A percentile compares a stretch with the other conserved stretches of the same genome.
Conservation (phyloP, 1,140 invertebrate species). For the Trypoxylus dichotomus region DNA sequence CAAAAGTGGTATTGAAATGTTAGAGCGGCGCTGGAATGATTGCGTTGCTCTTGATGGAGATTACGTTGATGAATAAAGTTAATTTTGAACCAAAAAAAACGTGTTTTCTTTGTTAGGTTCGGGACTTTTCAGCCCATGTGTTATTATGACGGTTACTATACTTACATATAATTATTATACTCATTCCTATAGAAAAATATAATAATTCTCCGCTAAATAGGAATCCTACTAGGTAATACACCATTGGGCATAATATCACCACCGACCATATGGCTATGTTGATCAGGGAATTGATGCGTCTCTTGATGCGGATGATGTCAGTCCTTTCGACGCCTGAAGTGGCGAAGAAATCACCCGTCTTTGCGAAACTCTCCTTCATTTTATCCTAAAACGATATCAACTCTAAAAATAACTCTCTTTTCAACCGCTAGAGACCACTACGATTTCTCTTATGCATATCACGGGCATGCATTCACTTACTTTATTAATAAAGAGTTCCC, state of each 20-base stretch:
- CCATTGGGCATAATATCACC: constrained; percentile 69
- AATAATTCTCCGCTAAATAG: constrained; percentile 72
- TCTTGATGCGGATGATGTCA: constrained; percentile 58
- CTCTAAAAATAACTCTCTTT: background rate
- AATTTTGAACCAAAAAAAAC: too few species aligned
- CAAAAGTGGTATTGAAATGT: too few species aligned
- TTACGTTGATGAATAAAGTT: too few species aligned
- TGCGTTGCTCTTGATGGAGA: too few species aligned
- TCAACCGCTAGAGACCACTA: too few species aligned
- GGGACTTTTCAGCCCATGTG: too few species aligned
- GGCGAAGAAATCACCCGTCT: constrained; percentile 81
- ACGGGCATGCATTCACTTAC: constrained; percentile 57
- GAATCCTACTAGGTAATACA: constrained; percentile 69
- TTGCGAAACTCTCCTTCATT: constrained; percentile 77
- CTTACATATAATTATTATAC: constrained; percentile 74
- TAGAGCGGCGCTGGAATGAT: too few species aligned
- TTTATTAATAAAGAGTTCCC: constrained; percentile 79
- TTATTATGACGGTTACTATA: too few species aligned
- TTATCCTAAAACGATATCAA: constrained; percentile 61
- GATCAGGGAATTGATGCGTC: constrained; percentile 67
- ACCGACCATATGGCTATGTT: constrained; percentile 73
- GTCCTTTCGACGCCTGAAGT: constrained; percentile 69
- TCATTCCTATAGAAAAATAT: constrained; percentile 68
- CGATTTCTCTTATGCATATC: background rate
- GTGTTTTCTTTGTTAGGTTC: too few species aligned